These are phyloP conservation scores for Cladorhizidae sp. DNA, from an alignment of 37 sponge, comb jelly and placozoan genomes.

Conservation along the genomic window DNA sequence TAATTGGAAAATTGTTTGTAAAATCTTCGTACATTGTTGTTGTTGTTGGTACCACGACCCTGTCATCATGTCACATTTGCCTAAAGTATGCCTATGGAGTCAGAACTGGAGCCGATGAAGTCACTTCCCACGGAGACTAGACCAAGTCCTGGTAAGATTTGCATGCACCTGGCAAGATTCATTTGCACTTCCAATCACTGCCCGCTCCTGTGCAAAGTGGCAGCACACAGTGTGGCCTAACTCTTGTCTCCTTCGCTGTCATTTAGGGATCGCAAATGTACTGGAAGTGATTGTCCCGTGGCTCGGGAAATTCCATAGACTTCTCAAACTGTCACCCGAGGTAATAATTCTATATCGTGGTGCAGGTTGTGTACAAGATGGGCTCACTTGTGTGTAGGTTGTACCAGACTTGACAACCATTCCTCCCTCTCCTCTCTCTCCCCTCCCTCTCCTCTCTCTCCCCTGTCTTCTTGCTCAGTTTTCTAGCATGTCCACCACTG, in stretches of 20 bases:
- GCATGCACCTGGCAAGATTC: too few relatives aligned
- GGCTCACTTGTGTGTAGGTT: neutral
- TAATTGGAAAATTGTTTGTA: too few relatives aligned
- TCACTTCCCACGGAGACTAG: neutral
- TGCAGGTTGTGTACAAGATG: too few relatives aligned
- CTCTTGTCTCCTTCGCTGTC: too few relatives aligned
- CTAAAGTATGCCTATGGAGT: too few relatives aligned
- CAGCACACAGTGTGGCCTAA: too few relatives aligned
- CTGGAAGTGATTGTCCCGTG: constrained; percentile 23
- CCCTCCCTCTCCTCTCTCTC: neutral
- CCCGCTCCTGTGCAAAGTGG: too few relatives aligned
- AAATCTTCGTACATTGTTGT: too few relatives aligned
- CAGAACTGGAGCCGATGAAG: too few relatives aligned
- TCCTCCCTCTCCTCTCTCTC: neutral
- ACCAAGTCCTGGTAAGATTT: constrained; percentile 12
- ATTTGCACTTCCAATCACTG: too few relatives aligned
- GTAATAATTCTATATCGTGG: constrained; percentile 12
- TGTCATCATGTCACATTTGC: too few relatives aligned
- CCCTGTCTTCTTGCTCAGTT: constrained; percentile 18
- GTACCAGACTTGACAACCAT: neutral
- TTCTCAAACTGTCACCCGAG: constrained; percentile 36
- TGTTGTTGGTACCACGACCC: too few relatives aligned
- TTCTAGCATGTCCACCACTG: constrained; percentile 36
- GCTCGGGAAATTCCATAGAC: constrained; percentile 39
- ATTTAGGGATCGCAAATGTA: neutral